Evolutionary conservation across 1,140 invertebrate genomes (phyloP), one percentile per base, ranked within the genome.

Genomic region (Mesaphorura yosii): DNA sequence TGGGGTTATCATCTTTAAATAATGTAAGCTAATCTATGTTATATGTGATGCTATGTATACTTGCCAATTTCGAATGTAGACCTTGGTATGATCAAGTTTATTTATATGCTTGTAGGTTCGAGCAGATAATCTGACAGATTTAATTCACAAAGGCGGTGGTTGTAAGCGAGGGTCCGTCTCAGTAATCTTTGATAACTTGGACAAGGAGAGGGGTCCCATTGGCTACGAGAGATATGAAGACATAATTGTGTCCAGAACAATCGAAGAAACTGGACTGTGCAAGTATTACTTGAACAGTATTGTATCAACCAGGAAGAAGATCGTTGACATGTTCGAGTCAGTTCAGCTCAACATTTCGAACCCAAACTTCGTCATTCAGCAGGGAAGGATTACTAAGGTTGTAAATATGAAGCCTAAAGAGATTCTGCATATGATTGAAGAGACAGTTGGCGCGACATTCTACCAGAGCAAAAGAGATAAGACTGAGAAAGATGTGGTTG

Each of bases 341-440:
- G 84, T 98, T 6, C 91, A 96, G 66, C 72, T 99, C 2, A 99
- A 99, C 71, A 89, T 98, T 0, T 98, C 98, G 70, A 98, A 98
- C 76, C 95, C 95, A 3, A 94, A 98, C 70, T 99, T 98, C 69
- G 78, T 99, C 3, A 99, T 99, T 62, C 98, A 99, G 95, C 96
- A 99, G 77, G 96, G 96, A 7, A 79, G 93, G 64, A 96, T 99
- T 48, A 98, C 94, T 1, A 98, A 98, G 78, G 95, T 99, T 1
- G 75, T 98, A 2, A 98, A 96, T 68, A 98, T 98, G 94, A 98
- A 97, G 67, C 91, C 95, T 15, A 78, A 80, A 53, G 94, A 99
- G 83, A 95, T 98, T 67, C 73, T 98, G 28, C 88, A 88, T 0
- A 97, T 99, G 92, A 84, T 99, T 52, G 96, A 99, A 73, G 96